Percentiles rank a stretch among this genome's conserved stretches.
phyloP scores from a whole-genome alignment of 2,888 invertebrate species.

The Apantesis nais region DNA sequence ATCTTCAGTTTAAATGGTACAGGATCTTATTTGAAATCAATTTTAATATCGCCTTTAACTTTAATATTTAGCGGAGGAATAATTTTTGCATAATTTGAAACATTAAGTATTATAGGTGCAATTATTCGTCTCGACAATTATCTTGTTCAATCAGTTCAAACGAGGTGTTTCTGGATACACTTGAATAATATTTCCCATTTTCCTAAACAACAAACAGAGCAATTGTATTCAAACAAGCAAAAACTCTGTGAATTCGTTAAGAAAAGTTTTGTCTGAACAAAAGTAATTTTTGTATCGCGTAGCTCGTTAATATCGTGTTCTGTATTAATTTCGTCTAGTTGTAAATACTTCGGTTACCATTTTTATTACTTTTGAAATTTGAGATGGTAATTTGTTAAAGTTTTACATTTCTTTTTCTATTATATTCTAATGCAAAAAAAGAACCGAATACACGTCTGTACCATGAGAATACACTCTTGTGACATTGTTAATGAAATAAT shows the following conservation, averaged over 20 bases:
- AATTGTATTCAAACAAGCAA: conserved; percentile 34
- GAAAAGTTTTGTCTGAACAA: conserved; percentile 43
- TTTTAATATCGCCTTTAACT: neutral
- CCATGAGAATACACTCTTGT: too few species aligned
- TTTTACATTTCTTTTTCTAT: conserved; percentile 2
- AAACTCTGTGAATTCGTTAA: conserved; percentile 37
- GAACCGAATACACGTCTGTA: too few species aligned
- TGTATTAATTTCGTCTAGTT: conserved; percentile 38
- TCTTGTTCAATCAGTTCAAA: neutral
- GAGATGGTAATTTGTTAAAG: neutral
- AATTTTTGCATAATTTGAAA: neutral
- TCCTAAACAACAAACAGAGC: conserved; percentile 9
- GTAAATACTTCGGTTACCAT: conserved; percentile 16
- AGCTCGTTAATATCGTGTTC: conserved; percentile 40
- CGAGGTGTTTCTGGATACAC: conserved; percentile 3
- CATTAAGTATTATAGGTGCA: neutral
- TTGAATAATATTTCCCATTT: conserved; percentile 8
- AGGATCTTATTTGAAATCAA: neutral
- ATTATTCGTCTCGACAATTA: neutral
- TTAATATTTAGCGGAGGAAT: neutral
- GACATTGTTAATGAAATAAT: too few species aligned
- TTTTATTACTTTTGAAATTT: conserved; percentile 10
- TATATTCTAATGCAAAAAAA: neutral
- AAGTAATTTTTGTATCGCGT: conserved; percentile 43
- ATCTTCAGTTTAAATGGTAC: neutral